Evolutionary conservation across 2,888 invertebrate genomes (phyloP), one percentile per base, ranked within the genome.

Genomic region (Sylvicola cinctus): DNA sequence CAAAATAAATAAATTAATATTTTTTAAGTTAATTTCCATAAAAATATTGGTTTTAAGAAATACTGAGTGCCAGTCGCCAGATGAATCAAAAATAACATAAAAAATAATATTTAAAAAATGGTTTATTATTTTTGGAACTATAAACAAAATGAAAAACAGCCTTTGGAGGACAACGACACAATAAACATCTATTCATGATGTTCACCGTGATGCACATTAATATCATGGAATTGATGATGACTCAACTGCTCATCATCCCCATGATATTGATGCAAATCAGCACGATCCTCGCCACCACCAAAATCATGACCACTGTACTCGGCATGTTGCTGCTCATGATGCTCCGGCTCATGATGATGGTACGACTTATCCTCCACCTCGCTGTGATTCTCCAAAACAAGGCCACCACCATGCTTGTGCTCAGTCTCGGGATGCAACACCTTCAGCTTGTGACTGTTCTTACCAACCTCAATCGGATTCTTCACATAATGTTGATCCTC

Each of bases 401-500:
- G 49, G 33, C 70, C 70, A 29, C 64, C 61, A 14, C 68, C 67
- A 42, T 68, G 66, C 29, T 54, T 58, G 44, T 68, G 66, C 44
- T 69, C 61, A 10, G 64, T 65, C 50, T 70, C 66, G 3, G 70
- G 70, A 47, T 70, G 70, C 43, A 70, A 58, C 40, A 60, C 48
- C 46, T 70, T 70, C 44, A 70, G 48, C 46, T 64, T 65, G 42
- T 65, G 63, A 44, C 70, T 69, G 44, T 63, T 63, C 43, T 66
- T 65, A 33, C 73, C 72, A 43, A 68, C 64, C 46, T 70, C 68
- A 35, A 74, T 54, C 3, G 73, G 73, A 45, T 74, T 69, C 44
- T 73, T 65, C 3, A 73, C 48, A 38, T 70, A 54, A 49, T 74
- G 69, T 44, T 65, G 64, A 53, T 72, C 66, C 45, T 73, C 72